These are phyloP conservation scores for Tragelaphus buxtoni DNA, from an alignment of 2,113 vertebrate genomes.

Conservation along the genomic window DNA sequence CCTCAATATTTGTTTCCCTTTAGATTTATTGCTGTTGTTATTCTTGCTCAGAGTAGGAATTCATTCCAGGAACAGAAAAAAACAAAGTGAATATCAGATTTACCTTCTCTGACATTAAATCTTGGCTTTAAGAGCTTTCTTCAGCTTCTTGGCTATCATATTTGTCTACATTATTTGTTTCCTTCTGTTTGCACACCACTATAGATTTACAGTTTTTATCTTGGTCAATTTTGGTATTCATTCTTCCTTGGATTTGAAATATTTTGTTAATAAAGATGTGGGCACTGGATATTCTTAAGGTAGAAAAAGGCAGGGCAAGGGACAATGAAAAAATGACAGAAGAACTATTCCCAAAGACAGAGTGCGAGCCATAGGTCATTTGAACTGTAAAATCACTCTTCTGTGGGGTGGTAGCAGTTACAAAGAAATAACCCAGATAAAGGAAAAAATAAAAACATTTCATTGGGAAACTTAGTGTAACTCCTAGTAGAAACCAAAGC, in stretches of 20 bases:
- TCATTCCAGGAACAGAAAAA: not conserved
- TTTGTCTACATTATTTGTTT: not conserved
- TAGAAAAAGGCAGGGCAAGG: not conserved
- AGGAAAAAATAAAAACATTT: conserved; percentile 11
- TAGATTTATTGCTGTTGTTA: conserved; percentile 34
- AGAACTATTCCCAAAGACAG: not conserved
- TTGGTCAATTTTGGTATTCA: not conserved
- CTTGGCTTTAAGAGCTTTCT: not conserved
- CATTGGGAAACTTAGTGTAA: conserved; percentile 6
- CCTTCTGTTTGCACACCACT: not conserved
- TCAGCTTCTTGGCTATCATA: not conserved
- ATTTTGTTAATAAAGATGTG: not conserved
- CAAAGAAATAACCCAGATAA: not conserved
- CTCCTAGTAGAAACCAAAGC: not conserved
- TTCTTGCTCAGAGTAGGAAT: conserved; percentile 41
- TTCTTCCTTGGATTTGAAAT: not conserved
- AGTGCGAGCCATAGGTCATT: not conserved
- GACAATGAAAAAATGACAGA: not conserved
- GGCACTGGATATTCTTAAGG: not conserved
- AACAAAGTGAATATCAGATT: not conserved
- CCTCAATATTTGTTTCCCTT: conserved; percentile 57
- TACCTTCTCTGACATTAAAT: not conserved
- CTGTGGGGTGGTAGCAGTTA: not conserved
- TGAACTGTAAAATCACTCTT: not conserved
- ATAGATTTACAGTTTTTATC: not conserved